phyloP scores from a whole-genome alignment of 2,797 vertebrate genomes.

The Argyrosomus regius region DNA sequence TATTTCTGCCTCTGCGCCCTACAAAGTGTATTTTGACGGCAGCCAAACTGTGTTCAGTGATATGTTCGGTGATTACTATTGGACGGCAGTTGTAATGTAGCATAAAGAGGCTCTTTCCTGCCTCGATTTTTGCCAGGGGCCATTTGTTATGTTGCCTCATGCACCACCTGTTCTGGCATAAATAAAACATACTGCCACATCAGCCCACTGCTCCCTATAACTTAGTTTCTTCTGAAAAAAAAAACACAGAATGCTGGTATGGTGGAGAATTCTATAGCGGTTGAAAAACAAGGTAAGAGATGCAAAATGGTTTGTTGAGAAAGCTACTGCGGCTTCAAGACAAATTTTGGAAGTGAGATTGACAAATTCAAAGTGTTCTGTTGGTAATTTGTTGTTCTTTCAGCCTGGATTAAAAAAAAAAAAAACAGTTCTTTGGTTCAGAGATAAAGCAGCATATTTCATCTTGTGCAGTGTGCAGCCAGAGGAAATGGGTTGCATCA shows the following conservation, averaged over 20 bases:
- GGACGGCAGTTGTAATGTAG: conserved; percentile 15
- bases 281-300: background rate
- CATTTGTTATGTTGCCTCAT: conserved; percentile 12
- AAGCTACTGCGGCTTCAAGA: background rate
- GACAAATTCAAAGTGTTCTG: background rate
- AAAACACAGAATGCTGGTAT: background rate
- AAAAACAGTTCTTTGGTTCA: background rate
- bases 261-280: background rate
- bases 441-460: conserved; percentile 28
- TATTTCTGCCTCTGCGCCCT: background rate
- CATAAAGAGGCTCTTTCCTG: conserved; percentile 16
- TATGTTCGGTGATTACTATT: conserved; percentile 21
- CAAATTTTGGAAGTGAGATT: background rate
- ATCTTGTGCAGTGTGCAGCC: conserved; percentile 15
- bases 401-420: background rate
- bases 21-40: conserved; percentile 1
- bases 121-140: background rate
- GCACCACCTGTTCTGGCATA: conserved; percentile 33
- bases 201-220: conserved; percentile 2
- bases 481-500: conserved; percentile 32
- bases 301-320: background rate
- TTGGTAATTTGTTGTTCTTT: background rate
- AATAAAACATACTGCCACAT: conserved; percentile 37
- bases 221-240: background rate
- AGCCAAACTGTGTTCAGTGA: background rate